These are phyloP conservation scores for Syngnathus scovelli DNA, from an alignment of 2,113 vertebrate genomes.

Conservation along the genomic window DNA sequence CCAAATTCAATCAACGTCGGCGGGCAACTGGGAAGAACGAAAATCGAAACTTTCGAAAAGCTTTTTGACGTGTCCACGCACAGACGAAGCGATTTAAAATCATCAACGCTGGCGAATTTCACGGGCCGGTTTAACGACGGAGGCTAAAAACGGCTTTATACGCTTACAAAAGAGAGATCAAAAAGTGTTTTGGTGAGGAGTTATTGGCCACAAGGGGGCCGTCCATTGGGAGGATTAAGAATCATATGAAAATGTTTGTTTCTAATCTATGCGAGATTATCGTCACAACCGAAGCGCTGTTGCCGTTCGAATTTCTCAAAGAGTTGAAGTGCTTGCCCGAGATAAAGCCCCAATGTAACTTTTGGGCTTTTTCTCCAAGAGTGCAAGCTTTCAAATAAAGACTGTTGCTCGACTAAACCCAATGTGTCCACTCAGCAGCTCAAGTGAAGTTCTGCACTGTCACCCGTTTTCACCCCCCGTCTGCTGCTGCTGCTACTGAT, in stretches of 20 bases:
- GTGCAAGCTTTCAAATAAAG: constrained; percentile 16
- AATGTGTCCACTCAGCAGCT: constrained; percentile 25
- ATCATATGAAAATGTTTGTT: too few species aligned
- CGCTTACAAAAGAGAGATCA: too few species aligned
- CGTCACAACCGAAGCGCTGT: too few species aligned
- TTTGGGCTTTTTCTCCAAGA: background rate
- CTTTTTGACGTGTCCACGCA: background rate
- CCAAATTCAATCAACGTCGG: background rate
- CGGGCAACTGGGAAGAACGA: background rate
- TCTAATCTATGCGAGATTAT: too few species aligned
- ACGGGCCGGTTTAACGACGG: too few species aligned
- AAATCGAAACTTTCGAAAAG: background rate
- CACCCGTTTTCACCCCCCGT: constrained; percentile 13
- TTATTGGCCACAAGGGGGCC: background rate
- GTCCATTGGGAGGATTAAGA: too few species aligned
- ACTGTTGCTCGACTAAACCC: constrained; percentile 8
- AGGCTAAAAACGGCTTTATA: too few species aligned
- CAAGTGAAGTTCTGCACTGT: constrained; percentile 35
- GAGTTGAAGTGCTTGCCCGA: background rate
- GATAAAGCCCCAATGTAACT: background rate
- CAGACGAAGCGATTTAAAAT: background rate
- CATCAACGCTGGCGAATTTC: background rate
- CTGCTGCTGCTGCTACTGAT: constrained; percentile 18
- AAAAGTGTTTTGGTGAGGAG: background rate
- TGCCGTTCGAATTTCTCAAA: background rate